Evolutionary conservation across 2,797 vertebrate genomes (phyloP).

Genomic region (Manis javanica): DNA sequence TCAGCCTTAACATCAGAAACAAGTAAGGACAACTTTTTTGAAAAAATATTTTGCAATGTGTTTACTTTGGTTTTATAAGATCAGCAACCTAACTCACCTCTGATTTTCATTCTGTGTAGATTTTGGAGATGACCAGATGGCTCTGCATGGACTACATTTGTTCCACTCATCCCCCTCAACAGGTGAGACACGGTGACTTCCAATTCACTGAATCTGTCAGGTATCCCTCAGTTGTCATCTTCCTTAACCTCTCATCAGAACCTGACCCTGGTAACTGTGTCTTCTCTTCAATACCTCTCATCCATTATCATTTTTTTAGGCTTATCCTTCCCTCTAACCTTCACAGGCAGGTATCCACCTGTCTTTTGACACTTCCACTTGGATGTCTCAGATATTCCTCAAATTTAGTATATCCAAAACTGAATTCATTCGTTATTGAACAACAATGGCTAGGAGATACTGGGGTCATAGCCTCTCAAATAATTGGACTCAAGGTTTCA

Average conservation of each 20-base stretch:
- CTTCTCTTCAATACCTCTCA: background rate
- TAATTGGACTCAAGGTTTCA: background rate
- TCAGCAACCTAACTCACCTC: conserved; percentile 27
- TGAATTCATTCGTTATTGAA: background rate
- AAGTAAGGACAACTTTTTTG: conserved; percentile 85
- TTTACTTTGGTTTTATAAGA: conserved; percentile 44
- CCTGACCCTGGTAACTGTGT: background rate
- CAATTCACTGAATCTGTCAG: background rate
- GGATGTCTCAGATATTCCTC: background rate
- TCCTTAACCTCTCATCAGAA: background rate
- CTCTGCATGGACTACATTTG: conserved; percentile 84
- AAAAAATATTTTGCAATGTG: background rate
- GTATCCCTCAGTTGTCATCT: background rate
- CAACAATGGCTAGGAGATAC: background rate
- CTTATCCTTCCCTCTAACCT: background rate
- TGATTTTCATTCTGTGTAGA: conserved; percentile 66
- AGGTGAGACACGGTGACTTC: conserved; percentile 23
- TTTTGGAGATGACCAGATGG: conserved; percentile 49
- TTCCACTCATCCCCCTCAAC: conserved; percentile 60
- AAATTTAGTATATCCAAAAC: background rate
- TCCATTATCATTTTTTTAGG: background rate
- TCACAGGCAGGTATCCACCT: background rate
- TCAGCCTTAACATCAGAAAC: conserved; percentile 89
- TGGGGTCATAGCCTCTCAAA: background rate
- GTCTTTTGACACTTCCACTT: background rate